Conservation (phyloP, 2,888 invertebrate genomes). For the Cantharis rufa region DNA sequence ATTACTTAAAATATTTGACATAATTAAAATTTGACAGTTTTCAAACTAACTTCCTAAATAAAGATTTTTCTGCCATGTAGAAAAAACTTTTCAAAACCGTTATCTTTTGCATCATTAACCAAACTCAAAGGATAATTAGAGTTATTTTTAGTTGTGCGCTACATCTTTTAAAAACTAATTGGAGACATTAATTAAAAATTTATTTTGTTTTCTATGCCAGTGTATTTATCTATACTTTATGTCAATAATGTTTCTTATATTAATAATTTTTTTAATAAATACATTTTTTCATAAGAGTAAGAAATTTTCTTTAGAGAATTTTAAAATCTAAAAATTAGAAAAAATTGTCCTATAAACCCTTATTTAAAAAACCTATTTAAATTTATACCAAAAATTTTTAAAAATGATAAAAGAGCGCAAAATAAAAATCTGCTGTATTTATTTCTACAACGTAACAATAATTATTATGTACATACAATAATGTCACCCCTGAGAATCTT, state of each 20-base stretch:
- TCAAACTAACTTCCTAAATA: background rate
- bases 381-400: too few species aligned
- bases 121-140: background rate
- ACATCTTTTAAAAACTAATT: background rate
- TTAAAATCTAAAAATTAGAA: too few species aligned
- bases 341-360: too few species aligned
- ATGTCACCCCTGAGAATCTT: too few species aligned
- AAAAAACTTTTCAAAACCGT: background rate
- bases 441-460: too few species aligned
- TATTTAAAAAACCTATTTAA: too few species aligned
- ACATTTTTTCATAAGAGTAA: too few species aligned
- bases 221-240: background rate
- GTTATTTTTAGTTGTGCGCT: background rate
- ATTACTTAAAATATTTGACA: background rate
- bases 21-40: background rate
- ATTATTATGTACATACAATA: too few species aligned
- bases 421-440: too few species aligned
- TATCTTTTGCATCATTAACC: background rate
- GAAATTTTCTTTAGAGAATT: too few species aligned
- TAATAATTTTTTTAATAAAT: too few species aligned
- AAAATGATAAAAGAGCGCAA: too few species aligned
- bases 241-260: background rate
- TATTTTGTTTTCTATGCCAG: background rate
- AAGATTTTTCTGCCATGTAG: background rate
- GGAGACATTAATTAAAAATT: background rate